A percentile compares a stretch with the other conserved stretches of the same genome.
Evolutionary conservation across 2,113 vertebrate genomes (phyloP).

Genomic region (Leucopsar rothschildi): DNA sequence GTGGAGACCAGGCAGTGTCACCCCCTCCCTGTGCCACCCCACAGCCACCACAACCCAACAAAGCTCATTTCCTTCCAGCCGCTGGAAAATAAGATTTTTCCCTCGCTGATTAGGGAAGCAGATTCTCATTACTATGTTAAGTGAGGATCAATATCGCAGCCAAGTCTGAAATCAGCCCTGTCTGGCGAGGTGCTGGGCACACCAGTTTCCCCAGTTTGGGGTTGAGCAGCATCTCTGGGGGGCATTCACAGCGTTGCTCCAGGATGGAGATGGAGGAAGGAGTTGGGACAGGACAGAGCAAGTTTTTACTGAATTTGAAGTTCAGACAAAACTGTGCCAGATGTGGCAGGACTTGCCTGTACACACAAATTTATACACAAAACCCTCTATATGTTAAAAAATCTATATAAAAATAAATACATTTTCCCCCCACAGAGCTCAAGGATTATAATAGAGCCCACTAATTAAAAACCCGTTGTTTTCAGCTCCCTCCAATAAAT

Average conservation of each 20-base stretch:
- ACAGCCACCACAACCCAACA: neutral
- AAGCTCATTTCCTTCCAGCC: neutral
- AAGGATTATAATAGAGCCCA: neutral
- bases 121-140: conserved; percentile 43
- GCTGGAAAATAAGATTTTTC: conserved; percentile 45
- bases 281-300: neutral
- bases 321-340: neutral
- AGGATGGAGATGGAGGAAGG: neutral
- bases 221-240: neutral
- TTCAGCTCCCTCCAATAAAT: neutral
- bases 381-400: neutral
- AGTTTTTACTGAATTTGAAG: neutral
- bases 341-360: neutral
- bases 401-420: neutral
- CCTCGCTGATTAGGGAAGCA: conserved; percentile 12
- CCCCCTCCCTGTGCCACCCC: neutral
- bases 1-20: neutral
- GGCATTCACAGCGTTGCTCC: fast-evolving
- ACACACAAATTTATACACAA: neutral
- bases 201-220: neutral
- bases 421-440: neutral
- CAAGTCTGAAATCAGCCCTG: conserved; percentile 7
- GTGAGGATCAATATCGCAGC: conserved; percentile 17
- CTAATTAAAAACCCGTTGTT: neutral
- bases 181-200: neutral